Base-by-base conservation (phyloP, 2,888 invertebrate species). In the Crioceris asparagi region DNA sequence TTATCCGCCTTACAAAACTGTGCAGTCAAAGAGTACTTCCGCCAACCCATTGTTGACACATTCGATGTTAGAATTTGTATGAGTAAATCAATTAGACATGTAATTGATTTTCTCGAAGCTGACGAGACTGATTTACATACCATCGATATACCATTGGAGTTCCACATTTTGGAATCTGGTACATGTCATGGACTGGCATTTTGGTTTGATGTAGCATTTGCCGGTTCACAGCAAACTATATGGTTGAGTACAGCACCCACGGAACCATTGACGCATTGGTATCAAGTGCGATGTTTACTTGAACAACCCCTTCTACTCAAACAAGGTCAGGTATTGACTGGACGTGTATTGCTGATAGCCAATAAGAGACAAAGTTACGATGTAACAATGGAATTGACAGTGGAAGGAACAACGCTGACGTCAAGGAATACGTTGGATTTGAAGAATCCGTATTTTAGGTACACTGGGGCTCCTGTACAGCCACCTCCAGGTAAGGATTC, bases 181-280 rank as follows among this genome's bases (percentile, higher is more conserved):
- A 88, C 91, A 33, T 86, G 96, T 49, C 97, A 98, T 57, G 97
- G 97, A 2, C 69, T 98, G 46, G 97, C 97, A 12, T 97, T 98
- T 69, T 98, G 98, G 97, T 98, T 98, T 64, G 96, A 98, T 68
- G 96, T 97, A 16, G 83, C 94, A 47, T 97, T 98, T 67, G 79
- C 86, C 40, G 96, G 97, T 23, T 78, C 79, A 30, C 79, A 78
- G 41, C 84, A 90, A 57, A 84, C 88, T 41, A 83, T 97, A 39
- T 97, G 97, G 96, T 66, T 98, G 19, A 96, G 96, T 5, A 98
- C 98, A 4, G 83, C 96, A 1, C 97, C 97, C 0, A 96, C 96
- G 3, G 96, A 97, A 62, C 93, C 96, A 1, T 69, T 98, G 14
- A 98, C 97, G 17, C 97, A 98, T 65, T 98, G 97, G 98, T 40